These are phyloP conservation scores for Dendrocincla tyrannina DNA, from an alignment of 2,797 vertebrate genomes.

Conservation along the genomic window DNA sequence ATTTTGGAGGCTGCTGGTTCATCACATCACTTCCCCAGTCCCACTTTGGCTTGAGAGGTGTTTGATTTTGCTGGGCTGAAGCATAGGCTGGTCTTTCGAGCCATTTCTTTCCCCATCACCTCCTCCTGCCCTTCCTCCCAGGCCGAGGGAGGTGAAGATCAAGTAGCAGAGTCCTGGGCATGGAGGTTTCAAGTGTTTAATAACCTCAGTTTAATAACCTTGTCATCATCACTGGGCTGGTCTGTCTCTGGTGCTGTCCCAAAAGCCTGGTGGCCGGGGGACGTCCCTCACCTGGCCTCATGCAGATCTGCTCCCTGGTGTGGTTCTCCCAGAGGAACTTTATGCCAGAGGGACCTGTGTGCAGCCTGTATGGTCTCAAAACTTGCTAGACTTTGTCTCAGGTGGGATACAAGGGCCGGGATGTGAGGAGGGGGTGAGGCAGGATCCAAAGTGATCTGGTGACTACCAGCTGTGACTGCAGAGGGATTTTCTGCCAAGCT, in stretches of 20 bases:
- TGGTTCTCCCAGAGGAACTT: neutral
- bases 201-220: neutral
- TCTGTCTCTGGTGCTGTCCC: neutral
- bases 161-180: neutral
- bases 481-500: neutral
- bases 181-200: neutral
- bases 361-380: accelerated
- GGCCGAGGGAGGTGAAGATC: neutral
- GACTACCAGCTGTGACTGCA: neutral
- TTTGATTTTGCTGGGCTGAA: neutral
- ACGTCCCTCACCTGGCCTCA: neutral
- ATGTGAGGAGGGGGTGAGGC: accelerated
- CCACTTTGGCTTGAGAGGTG: neutral
- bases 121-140: neutral
- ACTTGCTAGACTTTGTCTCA: neutral
- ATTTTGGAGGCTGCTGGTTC: neutral
- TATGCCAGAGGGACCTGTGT: neutral
- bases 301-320: neutral
- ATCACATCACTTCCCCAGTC: neutral
- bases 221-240: neutral
- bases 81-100: neutral
- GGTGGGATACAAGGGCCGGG: neutral
- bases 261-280: neutral
- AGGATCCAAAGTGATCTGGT: neutral
- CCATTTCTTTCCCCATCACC: neutral